Evolutionary conservation across 2,113 vertebrate species (phyloP).

Genomic region (Oncorhynchus gorbuscha): DNA sequence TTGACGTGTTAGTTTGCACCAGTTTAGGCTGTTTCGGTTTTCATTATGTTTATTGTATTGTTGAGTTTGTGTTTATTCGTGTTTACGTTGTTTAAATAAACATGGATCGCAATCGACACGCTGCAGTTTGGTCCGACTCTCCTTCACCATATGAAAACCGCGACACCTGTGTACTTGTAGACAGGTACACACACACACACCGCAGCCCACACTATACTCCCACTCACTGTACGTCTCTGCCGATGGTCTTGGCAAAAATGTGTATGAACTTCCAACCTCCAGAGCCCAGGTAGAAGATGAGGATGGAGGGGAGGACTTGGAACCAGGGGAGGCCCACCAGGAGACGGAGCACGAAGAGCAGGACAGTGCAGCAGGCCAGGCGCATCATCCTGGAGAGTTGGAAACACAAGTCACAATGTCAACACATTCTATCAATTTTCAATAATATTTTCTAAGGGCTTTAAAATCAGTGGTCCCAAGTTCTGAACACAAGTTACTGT

Average conservation of each 20-base stretch:
- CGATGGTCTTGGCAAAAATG: slow-evolving; percentile 84
- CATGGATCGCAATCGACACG: no score
- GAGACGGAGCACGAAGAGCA: slow-evolving; percentile 83
- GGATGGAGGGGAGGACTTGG: slow-evolving; percentile 80
- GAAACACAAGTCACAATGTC: background rate
- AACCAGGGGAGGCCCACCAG: slow-evolving; percentile 84
- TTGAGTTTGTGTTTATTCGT: no score
- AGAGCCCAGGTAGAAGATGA: slow-evolving; percentile 88
- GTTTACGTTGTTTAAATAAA: no score
- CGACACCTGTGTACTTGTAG: no score
- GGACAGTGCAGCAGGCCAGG: slow-evolving; percentile 76
- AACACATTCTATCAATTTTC: background rate
- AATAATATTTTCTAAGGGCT: no score
- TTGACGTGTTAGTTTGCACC: no score
- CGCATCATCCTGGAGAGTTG: slow-evolving; percentile 81
- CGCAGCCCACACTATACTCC: background rate
- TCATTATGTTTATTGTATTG: no score
- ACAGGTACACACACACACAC: background rate
- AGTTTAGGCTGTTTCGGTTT: no score
- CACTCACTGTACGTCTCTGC: slow-evolving; percentile 87
- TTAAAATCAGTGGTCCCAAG: no score
- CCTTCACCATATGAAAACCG: no score
- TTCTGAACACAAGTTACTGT: no score
- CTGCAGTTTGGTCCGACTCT: no score
- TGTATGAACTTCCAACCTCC: slow-evolving; percentile 87